Base-by-base conservation (phyloP, 2,113 vertebrate species). In the Oryzias curvinotus region DNA sequence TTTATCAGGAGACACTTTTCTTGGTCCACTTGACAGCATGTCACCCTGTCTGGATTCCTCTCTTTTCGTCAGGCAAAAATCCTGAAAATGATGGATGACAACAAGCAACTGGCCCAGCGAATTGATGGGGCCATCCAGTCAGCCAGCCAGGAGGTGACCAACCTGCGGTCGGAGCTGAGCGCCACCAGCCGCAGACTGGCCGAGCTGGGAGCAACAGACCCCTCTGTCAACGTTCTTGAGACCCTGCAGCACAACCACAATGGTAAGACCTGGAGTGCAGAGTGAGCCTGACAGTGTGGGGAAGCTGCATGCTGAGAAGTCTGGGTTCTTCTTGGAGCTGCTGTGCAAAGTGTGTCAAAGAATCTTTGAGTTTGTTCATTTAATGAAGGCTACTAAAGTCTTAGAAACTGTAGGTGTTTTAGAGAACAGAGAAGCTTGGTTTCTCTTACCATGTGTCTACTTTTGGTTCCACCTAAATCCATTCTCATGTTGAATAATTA, bases 71-170 rank as follows among this genome's bases (percentile, higher is more conserved):
- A 94, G 94, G 94, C 93, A 90, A 93, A 93, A 86, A 96, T 95
- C 93, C 91, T 94, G 84, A 93, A 90, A 91, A 95, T 96, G 93
- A 97, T 95, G 95, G 95, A 96, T 78, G 95, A 96, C 91, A 97
- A 95, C 91, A 94, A 94, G 87, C 94, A 93, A 92, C 88, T 95
- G 88, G 94, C 93, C 52, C 92, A 93, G 64, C 92, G 94, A 85
- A 94, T 95, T 75, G 95, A 97, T 87, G 94, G 95, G 83, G 95
- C 95, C 88, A 93, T 95, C 75, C 94, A 95, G 90, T 93, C 95
- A 19, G 95, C 95, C 88, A 95, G 94, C 85, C 94, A 93, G 91
- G 95, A 96, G 89, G 94, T 95, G 91, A 94, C 92, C 83, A 94
- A 91, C 90, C 93, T 97, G 89, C 92, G 94, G 57, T 93, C 95